These are phyloP conservation scores for Halictus rubicundus DNA, from an alignment of 1,140 invertebrate genomes.

Conservation along the genomic window DNA sequence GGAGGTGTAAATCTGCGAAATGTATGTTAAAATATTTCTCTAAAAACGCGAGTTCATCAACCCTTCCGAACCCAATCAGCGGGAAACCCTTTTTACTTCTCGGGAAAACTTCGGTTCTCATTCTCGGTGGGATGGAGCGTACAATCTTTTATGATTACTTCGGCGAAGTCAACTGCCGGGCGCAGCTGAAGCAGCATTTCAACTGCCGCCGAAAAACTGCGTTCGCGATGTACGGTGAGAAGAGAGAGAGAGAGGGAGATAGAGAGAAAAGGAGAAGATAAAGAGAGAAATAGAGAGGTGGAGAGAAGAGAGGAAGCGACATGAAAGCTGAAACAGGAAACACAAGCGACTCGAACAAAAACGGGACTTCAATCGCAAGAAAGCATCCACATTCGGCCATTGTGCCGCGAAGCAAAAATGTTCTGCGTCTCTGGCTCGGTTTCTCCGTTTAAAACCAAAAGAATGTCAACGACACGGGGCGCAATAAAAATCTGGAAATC, in stretches of 20 bases:
- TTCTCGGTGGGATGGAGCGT: background rate
- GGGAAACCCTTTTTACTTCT: background rate
- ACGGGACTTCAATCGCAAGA: slow-evolving; percentile 30
- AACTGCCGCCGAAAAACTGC: background rate
- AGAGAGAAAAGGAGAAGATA: no score
- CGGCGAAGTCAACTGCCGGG: background rate
- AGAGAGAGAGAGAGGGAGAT: no score
- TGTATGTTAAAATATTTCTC: no score
- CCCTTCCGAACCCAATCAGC: no score
- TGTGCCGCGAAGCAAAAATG: background rate
- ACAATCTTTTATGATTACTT: background rate
- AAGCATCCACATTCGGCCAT: slow-evolving; percentile 3
- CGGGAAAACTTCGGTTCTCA: background rate
- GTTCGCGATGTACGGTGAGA: background rate
- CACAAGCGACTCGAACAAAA: slow-evolving; percentile 19
- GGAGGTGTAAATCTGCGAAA: no score
- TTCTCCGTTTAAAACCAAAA: background rate
- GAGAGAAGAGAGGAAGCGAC: no score
- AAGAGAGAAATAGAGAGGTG: no score
- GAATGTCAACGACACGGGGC: background rate
- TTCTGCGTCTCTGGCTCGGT: background rate
- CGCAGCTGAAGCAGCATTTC: background rate
- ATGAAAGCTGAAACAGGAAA: background rate
- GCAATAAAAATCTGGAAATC: slow-evolving; percentile 13
- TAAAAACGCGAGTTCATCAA: no score